phyloP scores from a whole-genome alignment of 1,140 invertebrate genomes.

The Cepaea nemoralis region DNA sequence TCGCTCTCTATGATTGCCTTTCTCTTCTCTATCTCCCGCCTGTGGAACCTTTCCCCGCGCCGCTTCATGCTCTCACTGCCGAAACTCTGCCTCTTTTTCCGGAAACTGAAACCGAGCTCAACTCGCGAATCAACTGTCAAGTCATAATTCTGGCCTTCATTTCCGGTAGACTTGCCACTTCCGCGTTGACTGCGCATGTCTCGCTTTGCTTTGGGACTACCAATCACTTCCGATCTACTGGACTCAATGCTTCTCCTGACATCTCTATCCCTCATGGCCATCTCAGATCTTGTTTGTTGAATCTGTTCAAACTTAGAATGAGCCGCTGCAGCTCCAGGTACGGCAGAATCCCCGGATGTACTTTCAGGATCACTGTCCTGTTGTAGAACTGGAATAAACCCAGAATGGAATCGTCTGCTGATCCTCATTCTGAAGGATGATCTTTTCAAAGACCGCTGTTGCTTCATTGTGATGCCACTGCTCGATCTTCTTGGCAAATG shows the following conservation, averaged over 20 bases:
- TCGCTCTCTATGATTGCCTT: neutral
- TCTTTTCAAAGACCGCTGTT: neutral
- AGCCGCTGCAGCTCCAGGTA: neutral
- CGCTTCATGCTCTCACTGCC: conserved; percentile 25
- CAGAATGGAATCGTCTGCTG: conserved; percentile 5
- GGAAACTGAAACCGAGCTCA: conserved; percentile 9
- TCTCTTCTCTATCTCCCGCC: conserved; percentile 24
- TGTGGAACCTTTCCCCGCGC: conserved; percentile 24
- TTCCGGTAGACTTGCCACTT: neutral
- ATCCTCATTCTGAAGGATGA: conserved; percentile 26
- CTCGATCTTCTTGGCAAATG: no score
- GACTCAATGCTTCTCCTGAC: neutral
- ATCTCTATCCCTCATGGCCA: neutral
- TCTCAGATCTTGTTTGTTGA: neutral
- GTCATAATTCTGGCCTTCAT: neutral
- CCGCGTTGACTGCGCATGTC: neutral
- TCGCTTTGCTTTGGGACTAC: neutral
- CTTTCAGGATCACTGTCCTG: neutral
- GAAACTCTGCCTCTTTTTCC: conserved; percentile 12
- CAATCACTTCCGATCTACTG: neutral
- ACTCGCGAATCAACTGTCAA: conserved; percentile 2
- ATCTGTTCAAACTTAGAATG: neutral
- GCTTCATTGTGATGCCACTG: conserved; percentile 22
- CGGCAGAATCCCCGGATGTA: neutral
- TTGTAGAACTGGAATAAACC: conserved; percentile 17